These are phyloP conservation scores for Cyrtorhinus lividipennis DNA, from an alignment of 1,140 invertebrate species.

Conservation along the genomic window DNA sequence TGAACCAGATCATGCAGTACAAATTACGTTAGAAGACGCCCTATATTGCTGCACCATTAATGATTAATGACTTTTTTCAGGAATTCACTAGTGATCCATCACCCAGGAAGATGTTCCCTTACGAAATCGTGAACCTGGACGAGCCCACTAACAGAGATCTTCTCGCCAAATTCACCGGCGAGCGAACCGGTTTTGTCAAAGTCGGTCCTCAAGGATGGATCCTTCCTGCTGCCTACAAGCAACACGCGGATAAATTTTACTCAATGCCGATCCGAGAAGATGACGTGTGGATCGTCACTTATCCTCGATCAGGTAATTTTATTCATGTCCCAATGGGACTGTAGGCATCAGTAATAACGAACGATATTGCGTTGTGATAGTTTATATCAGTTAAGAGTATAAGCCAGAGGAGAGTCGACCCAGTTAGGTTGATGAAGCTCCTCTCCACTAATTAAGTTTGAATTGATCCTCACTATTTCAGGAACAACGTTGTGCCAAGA, in stretches of 20 bases:
- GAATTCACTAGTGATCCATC: too few species aligned
- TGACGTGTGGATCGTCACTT: slow-evolving; percentile 58
- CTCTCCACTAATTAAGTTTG: too few species aligned
- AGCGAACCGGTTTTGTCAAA: slow-evolving; percentile 52
- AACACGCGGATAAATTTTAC: slow-evolving; percentile 48
- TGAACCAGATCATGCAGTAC: too few species aligned
- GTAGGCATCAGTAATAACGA: too few species aligned
- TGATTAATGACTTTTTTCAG: too few species aligned
- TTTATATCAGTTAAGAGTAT: too few species aligned
- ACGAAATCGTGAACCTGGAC: slow-evolving; percentile 9
- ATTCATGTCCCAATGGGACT: too few species aligned
- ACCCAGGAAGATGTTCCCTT: slow-evolving; percentile 18
- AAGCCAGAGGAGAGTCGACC: too few species aligned
- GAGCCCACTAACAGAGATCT: slow-evolving; percentile 2
- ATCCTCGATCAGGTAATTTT: slow-evolving; percentile 54
- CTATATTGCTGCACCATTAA: too few species aligned
- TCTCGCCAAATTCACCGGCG: slow-evolving; percentile 32
- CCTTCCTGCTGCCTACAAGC: slow-evolving; percentile 44
- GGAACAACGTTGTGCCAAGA: slow-evolving; percentile 33
- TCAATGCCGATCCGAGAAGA: slow-evolving; percentile 36
- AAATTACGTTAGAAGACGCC: too few species aligned
- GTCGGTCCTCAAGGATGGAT: slow-evolving; percentile 59
- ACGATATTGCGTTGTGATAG: too few species aligned
- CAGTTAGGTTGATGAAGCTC: too few species aligned
- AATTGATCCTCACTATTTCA: slow-evolving; percentile 23